Percentiles rank a stretch among this genome's conserved stretches.
phyloP scores from a whole-genome alignment of 2,888 invertebrate genomes.

The Ecdyonurus torrentis region DNA sequence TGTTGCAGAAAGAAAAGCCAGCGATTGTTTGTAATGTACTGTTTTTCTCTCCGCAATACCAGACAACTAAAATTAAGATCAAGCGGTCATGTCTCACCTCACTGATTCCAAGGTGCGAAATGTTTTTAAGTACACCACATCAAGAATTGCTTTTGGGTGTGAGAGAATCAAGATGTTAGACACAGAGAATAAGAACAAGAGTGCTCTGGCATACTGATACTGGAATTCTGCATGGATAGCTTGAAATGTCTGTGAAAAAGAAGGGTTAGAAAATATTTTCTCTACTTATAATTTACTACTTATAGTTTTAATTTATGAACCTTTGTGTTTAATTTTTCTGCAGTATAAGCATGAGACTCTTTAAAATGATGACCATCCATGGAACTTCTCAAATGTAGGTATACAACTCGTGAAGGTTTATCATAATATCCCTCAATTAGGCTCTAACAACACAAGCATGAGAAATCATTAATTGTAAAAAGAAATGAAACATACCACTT shows the following conservation, averaged over 20 bases:
- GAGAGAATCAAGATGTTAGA: neutral
- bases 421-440: conserved; percentile 34
- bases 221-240: neutral
- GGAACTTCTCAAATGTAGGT: conserved; percentile 37
- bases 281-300: conserved; percentile 58
- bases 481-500: too few species aligned
- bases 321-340: too few species aligned
- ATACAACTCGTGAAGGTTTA: conserved; percentile 34
- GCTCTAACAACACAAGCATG: conserved; percentile 24
- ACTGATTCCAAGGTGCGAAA: too few species aligned
- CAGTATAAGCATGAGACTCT: conserved; percentile 29
- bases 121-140: neutral
- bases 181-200: neutral
- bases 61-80: too few species aligned
- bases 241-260: neutral
- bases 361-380: conserved; percentile 34
- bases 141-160: neutral
- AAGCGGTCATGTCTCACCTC: too few species aligned
- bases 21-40: too few species aligned
- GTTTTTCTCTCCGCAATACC: too few species aligned
- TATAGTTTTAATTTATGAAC: too few species aligned
- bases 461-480: too few species aligned
- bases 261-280: conserved; percentile 31
- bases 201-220: neutral
- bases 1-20: too few species aligned